These are phyloP conservation scores for Toxotes jaculatrix DNA, from an alignment of 2,113 vertebrate genomes.

Conservation along the genomic window DNA sequence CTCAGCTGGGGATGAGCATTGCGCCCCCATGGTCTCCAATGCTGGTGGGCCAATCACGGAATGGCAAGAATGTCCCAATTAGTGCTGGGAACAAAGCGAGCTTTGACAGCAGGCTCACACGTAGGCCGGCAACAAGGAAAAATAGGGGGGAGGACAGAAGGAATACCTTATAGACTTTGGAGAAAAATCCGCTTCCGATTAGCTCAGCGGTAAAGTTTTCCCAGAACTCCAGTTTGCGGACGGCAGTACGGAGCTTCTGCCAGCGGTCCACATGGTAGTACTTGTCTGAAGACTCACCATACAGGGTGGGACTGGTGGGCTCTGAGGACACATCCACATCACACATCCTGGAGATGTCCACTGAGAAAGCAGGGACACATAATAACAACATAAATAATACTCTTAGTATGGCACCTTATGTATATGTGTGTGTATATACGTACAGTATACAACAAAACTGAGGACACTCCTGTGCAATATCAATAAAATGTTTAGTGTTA, in stretches of 20 bases:
- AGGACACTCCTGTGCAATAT: too few species aligned
- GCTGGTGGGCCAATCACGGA: conserved; percentile 62
- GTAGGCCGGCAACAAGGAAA: conserved; percentile 24
- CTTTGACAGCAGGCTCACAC: conserved; percentile 48
- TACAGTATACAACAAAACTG: too few species aligned
- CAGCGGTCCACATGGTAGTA: conserved; percentile 88
- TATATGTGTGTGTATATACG: not conserved
- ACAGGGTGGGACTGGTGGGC: conserved; percentile 83
- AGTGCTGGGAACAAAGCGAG: conserved; percentile 62
- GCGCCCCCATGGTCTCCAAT: conserved; percentile 35
- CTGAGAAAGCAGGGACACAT: conserved; percentile 54
- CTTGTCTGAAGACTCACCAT: conserved; percentile 84
- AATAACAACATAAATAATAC: too few species aligned
- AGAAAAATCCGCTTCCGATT: conserved; percentile 91
- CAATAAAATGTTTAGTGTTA: too few species aligned
- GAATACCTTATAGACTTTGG: conserved; percentile 90
- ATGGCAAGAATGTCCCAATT: conserved; percentile 77
- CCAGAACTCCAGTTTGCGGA: conserved; percentile 92
- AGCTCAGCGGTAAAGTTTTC: conserved; percentile 88
- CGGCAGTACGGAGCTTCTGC: conserved; percentile 89
- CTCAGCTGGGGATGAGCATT: conserved; percentile 41
- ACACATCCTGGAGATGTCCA: conserved; percentile 84
- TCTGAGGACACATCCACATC: conserved; percentile 83
- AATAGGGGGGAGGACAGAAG: not conserved
- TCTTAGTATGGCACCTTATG: not conserved